phyloP scores from a whole-genome alignment of 2,797 vertebrate genomes.

The Aeoliscus strigatus region DNA sequence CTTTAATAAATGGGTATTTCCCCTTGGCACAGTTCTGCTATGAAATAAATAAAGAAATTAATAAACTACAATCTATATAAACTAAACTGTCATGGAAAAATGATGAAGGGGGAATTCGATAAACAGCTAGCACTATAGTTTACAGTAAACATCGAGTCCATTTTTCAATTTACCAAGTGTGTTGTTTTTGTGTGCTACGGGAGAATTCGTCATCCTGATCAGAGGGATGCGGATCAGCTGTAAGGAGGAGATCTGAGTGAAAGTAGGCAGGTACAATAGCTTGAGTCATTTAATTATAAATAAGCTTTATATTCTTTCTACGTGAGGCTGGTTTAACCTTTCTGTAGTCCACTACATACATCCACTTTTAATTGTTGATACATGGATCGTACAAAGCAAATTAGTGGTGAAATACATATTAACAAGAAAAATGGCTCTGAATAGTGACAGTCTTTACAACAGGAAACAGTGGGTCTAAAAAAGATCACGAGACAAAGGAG shows the following conservation, averaged over 20 bases:
- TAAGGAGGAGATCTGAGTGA: too few relatives aligned
- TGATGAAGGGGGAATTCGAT: conserved; percentile 21
- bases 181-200: too few relatives aligned
- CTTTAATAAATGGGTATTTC: conserved; percentile 78
- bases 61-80: conserved; percentile 79
- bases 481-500: conserved; percentile 1
- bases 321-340: conserved; percentile 62
- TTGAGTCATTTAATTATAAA: conserved; percentile 62
- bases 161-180: too few relatives aligned
- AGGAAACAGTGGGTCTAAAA: conserved; percentile 3
- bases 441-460: conserved; percentile 45
- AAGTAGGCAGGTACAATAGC: too few relatives aligned
- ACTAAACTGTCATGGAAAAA: conserved; percentile 71
- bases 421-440: conserved; percentile 47
- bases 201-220: too few relatives aligned
- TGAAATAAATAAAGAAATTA: conserved; percentile 84
- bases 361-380: conserved; percentile 48
- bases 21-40: conserved; percentile 82
- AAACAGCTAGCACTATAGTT: conserved; percentile 58
- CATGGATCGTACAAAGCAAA: conserved; percentile 64
- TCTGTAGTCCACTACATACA: conserved; percentile 74
- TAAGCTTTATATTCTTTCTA: conserved; percentile 74
- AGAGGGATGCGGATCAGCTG: too few relatives aligned
- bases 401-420: conserved; percentile 64
- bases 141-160: conserved; percentile 63